phyloP scores from a whole-genome alignment of 2,888 invertebrate genomes.

The Dynastes tityus region DNA sequence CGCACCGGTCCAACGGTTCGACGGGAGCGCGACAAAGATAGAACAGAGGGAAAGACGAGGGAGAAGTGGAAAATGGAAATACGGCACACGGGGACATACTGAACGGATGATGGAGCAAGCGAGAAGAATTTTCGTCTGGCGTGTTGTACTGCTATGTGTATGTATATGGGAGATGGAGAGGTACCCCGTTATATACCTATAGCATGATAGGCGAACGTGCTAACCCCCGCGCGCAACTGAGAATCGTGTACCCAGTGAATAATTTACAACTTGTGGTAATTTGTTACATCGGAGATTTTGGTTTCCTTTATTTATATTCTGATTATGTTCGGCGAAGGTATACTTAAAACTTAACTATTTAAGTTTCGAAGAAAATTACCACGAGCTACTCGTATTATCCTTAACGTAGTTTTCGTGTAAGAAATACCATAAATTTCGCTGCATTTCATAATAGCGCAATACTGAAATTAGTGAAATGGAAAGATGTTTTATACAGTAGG shows the following conservation, averaged over 20 bases:
- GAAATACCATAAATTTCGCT: not conserved
- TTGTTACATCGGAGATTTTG: constrained; percentile 52
- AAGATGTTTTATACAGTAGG: no score
- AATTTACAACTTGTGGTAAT: constrained; percentile 62
- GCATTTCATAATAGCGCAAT: not conserved
- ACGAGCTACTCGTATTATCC: not conserved
- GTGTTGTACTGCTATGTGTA: constrained; percentile 13
- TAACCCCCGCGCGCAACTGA: constrained; percentile 25
- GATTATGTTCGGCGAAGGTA: not conserved
- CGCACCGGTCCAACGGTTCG: constrained; percentile 24
- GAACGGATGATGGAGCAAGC: constrained; percentile 44
- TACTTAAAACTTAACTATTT: constrained; percentile 32
- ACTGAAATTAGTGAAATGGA: not conserved
- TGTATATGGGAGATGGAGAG: constrained; percentile 1
- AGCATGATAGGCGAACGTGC: constrained; percentile 5
- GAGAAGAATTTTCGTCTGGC: constrained; percentile 41
- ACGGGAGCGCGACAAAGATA: constrained; percentile 41
- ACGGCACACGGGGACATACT: constrained; percentile 30
- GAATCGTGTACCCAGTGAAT: constrained; percentile 60
- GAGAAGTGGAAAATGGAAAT: constrained; percentile 58
- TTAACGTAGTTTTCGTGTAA: not conserved
- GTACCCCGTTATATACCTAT: constrained; percentile 8
- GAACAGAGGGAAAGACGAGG: constrained; percentile 51
- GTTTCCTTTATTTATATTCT: constrained; percentile 20
- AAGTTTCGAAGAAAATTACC: constrained; percentile 23